phyloP scores from a whole-genome alignment of 2,888 invertebrate genomes.

The Drosophila mimetica region DNA sequence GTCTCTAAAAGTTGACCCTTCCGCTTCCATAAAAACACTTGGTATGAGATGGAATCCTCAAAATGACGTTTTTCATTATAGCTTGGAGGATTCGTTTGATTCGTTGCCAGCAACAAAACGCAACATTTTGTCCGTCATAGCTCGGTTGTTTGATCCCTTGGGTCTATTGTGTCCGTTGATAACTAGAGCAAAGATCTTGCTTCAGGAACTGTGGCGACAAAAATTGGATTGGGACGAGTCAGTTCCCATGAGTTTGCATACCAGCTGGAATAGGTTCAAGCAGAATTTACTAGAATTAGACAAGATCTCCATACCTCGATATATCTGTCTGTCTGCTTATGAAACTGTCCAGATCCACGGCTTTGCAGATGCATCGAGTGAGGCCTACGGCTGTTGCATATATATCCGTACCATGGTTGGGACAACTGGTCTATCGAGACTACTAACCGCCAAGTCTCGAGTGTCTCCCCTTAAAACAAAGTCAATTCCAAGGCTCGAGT shows the following conservation, averaged over 20 bases:
- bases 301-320: conserved; percentile 6
- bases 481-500: conserved; percentile 6
- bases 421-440: not conserved
- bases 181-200: not conserved
- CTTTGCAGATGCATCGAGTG: conserved; percentile 2
- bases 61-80: not conserved
- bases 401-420: not conserved
- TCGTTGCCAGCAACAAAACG: not conserved
- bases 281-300: not conserved
- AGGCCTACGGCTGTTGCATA: not conserved
- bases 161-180: not conserved
- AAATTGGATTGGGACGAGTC: conserved; percentile 8
- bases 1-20: not conserved
- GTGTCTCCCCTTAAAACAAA: conserved; percentile 6
- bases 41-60: not conserved
- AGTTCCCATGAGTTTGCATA: conserved; percentile 7
- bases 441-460: conserved; percentile 2
- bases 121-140: not conserved
- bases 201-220: conserved; percentile 4
- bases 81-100: not conserved
- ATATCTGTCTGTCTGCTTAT: not conserved
- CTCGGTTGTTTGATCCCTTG: not conserved
- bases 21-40: not conserved
- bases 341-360: not conserved
- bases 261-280: not conserved